phyloP scores from a whole-genome alignment of 2,888 invertebrate genomes.

The Caenorhabditis drosophilae region DNA sequence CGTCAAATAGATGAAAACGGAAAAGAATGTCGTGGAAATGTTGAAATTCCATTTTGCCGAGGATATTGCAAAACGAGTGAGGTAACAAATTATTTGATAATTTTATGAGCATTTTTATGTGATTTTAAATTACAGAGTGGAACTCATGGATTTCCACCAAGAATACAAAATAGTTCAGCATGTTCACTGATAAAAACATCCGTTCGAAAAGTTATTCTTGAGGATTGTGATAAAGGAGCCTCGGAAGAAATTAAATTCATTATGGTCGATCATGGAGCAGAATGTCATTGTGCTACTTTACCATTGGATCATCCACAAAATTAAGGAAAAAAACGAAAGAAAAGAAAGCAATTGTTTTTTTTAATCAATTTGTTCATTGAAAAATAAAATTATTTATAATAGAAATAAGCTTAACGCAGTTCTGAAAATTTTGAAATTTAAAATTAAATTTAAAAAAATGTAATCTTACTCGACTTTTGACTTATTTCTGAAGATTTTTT shows the following conservation, averaged over 20 bases:
- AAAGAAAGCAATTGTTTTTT: no score
- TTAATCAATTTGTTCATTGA: no score
- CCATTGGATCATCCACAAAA: conserved; percentile 7
- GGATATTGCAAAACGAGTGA: conserved; percentile 52
- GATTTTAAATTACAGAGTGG: conserved; percentile 48
- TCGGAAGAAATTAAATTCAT: conserved; percentile 35
- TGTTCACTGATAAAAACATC: conserved; percentile 44
- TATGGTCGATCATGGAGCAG: conserved; percentile 33
- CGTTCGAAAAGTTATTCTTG: conserved; percentile 26
- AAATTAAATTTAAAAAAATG: no score
- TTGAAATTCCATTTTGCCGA: conserved; percentile 43
- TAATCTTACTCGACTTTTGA: no score
- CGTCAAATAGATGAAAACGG: conserved; percentile 19
- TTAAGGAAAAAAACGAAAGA: no score
- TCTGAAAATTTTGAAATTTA: no score
- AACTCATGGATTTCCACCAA: conserved; percentile 43
- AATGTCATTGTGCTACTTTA: conserved; percentile 37
- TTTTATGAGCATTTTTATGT: background rate
- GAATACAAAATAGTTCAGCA: conserved; percentile 40
- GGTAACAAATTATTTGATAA: conserved; percentile 5
- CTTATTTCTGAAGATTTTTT: no score
- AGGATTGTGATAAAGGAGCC: conserved; percentile 43
- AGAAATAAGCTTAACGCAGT: no score
- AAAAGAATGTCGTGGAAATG: conserved; percentile 39
- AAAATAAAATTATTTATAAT: no score